A percentile compares a stretch with the other conserved stretches of the same genome.
phyloP scores from a whole-genome alignment of 1,140 invertebrate species.

The Saccostrea echinata region DNA sequence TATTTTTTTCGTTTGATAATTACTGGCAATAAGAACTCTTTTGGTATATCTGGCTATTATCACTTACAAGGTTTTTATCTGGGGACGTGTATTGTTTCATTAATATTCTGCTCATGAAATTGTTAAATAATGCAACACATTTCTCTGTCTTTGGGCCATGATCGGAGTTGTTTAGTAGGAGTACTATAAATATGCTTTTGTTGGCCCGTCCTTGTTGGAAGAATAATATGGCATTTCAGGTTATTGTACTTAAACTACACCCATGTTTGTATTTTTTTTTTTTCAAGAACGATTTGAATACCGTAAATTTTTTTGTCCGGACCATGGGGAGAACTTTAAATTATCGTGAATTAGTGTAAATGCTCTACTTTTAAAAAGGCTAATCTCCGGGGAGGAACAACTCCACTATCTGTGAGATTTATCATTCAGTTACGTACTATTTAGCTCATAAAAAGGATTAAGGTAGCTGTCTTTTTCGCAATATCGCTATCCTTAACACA shows the following conservation, averaged over 20 bases:
- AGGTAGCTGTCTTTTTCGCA: neutral
- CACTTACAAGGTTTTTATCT: neutral
- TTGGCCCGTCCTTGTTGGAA: neutral
- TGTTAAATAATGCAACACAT: conserved; percentile 9
- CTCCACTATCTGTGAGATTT: neutral
- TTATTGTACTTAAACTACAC: neutral
- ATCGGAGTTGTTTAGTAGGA: neutral
- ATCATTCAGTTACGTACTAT: neutral
- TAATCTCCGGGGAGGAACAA: neutral
- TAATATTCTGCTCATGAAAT: conserved; percentile 29
- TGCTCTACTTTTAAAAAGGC: neutral
- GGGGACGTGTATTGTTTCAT: conserved; percentile 21
- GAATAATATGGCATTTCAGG: neutral
- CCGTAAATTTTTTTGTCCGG: neutral
- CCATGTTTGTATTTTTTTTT: neutral
- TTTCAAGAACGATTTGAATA: neutral
- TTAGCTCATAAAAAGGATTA: neutral
- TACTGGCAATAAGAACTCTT: conserved; percentile 21
- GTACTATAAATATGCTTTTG: neutral
- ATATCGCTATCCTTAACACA: neutral
- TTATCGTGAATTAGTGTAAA: conserved; percentile 11
- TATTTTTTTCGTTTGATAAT: conserved; percentile 14
- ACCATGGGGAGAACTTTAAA: neutral
- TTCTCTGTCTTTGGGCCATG: neutral
- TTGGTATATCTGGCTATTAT: conserved; percentile 11